Percentiles rank a stretch among this genome's conserved stretches.
Evolutionary conservation across 2,888 invertebrate species (phyloP).

Genomic region (Campoplex capitator): DNA sequence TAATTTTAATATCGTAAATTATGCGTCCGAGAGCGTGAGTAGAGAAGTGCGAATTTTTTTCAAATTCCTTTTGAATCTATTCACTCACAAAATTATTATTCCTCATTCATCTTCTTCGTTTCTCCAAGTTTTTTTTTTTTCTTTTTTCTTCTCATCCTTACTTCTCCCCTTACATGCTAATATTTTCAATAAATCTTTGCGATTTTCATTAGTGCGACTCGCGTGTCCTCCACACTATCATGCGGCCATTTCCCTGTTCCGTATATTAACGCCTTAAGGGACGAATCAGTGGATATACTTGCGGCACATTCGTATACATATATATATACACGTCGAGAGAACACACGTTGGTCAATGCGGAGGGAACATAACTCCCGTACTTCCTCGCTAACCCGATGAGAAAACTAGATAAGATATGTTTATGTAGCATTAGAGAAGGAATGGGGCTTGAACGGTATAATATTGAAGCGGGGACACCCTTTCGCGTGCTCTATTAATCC

Average conservation of each 20-base stretch:
- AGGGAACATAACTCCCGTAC: slow-evolving; percentile 46
- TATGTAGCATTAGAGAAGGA: slow-evolving; percentile 43
- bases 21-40: neutral
- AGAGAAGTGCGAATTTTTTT: neutral
- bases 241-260: slow-evolving; percentile 34
- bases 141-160: neutral
- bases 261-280: slow-evolving; percentile 20
- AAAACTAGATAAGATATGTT: slow-evolving; percentile 64
- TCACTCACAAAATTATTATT: slow-evolving; percentile 1
- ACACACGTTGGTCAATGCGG: slow-evolving; percentile 11
- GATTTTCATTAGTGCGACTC: slow-evolving; percentile 59
- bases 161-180: slow-evolving; percentile 20
- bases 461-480: slow-evolving; percentile 71
- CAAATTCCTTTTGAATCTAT: neutral
- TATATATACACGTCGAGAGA: slow-evolving; percentile 28
- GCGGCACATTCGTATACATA: neutral
- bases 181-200: slow-evolving; percentile 49
- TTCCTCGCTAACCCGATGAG: slow-evolving; percentile 64
- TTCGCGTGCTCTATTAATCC: slow-evolving; percentile 78
- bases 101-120: neutral
- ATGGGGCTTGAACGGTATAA: slow-evolving; percentile 6
- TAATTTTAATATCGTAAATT: neutral
- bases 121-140: neutral
- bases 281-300: slow-evolving; percentile 10
- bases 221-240: slow-evolving; percentile 49